Base-by-base conservation (phyloP, 1,140 invertebrate species). In the Lerema accius region DNA sequence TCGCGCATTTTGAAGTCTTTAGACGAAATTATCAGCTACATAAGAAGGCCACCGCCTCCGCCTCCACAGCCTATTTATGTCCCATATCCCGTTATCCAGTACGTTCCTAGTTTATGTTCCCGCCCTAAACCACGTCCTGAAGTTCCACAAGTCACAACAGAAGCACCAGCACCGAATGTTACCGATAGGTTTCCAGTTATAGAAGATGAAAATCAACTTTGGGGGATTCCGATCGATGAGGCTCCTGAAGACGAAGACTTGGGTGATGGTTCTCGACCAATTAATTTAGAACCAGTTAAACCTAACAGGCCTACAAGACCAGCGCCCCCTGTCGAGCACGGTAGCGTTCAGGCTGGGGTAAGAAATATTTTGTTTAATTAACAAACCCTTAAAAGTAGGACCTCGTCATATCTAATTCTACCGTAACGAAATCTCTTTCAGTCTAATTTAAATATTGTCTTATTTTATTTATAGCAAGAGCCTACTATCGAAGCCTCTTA, bases 11-110 rank as follows among this genome's bases (percentile, higher is more conserved):
- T 71, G 0, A 77, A 65, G 19, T 39, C 76, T 35, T 61, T 88
- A 32, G 78, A 86, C 10, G 85, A 88, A 42, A 71, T 88, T 17
- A 63, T 76, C 4, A 23, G 42, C 5, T 67, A 75, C 6, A 23
- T 80, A 3, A 76, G 56, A 42, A 65, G 68, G 4, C 69, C 73
- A 3, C 73, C 72, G 6, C 48, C 78, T 4, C 72, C 81, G 1
- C 73, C 80, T 11, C 79, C 79, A 0, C 86, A 84, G 39, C 77
- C 82, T 5, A 73, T 80, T 35, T 84, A 84, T 56, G 67, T 86
- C 6, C 82, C 83, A 10, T 82, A 80, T 49, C 72, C 82, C 4
- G 69, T 85, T 4, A 78, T 48, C 50, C 75, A 46, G 26, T 76
- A 32, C 64, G 64, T 35, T 11, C 40, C 43, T 0, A 63, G 64